Evolutionary conservation across 2,888 invertebrate genomes (phyloP).

Genomic region (Hecatera dysodea): DNA sequence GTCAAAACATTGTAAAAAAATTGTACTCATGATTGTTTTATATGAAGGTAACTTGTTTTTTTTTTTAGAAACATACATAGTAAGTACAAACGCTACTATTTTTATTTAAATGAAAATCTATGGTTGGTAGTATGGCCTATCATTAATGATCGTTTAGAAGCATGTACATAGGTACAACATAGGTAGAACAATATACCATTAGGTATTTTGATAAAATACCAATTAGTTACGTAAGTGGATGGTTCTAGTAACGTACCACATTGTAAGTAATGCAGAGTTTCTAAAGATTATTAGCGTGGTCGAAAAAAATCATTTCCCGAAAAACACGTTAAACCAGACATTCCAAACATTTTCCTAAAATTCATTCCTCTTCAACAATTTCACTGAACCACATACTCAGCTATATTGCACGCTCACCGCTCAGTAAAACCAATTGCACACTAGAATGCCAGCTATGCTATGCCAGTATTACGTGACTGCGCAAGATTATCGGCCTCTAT

Average conservation of each 20-base stretch:
- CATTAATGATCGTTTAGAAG: background rate
- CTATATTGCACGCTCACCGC: conserved; percentile 3
- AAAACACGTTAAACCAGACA: conserved; percentile 1
- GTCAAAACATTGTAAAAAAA: no score
- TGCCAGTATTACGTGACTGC: conserved; percentile 29
- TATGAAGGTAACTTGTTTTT: no score
- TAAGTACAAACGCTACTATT: no score
- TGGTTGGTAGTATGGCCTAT: no score
- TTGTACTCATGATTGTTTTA: no score
- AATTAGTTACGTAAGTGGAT: background rate
- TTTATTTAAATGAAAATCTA: no score
- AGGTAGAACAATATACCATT: no score
- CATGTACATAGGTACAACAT: no score
- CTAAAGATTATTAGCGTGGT: background rate
- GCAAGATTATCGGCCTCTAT: conserved; percentile 28
- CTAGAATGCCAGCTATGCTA: conserved; percentile 37
- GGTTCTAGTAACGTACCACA: background rate
- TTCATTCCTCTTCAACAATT: conserved; percentile 21
- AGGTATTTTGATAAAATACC: background rate
- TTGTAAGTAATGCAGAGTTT: background rate
- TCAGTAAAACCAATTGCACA: conserved; percentile 37
- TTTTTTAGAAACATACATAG: no score
- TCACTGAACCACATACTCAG: conserved; percentile 6
- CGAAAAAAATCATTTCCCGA: background rate
- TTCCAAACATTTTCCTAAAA: conserved; percentile 28